These are phyloP conservation scores for Oncopeltus fasciatus DNA, from an alignment of 1,140 invertebrate genomes.

Conservation along the genomic window DNA sequence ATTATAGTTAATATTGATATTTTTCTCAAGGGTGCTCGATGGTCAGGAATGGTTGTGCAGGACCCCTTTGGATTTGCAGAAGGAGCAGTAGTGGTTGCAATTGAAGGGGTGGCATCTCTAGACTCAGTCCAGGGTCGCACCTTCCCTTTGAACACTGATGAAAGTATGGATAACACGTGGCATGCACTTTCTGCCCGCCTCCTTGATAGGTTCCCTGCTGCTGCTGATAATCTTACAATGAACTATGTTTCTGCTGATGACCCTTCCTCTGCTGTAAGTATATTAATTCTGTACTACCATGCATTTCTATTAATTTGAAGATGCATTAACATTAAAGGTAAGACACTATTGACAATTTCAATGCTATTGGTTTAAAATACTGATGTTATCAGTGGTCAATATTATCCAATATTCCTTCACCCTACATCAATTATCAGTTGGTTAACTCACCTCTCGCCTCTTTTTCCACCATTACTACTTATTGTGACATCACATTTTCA, in stretches of 20 bases:
- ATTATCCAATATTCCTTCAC: no score
- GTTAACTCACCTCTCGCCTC: no score
- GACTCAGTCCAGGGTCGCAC: conserved; percentile 25
- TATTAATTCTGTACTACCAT: no score
- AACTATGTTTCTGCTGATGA: conserved; percentile 2
- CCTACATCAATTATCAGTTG: no score
- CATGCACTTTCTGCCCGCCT: conserved; percentile 42
- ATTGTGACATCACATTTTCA: no score
- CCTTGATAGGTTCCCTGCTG: conserved; percentile 33
- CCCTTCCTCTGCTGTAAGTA: conserved; percentile 12
- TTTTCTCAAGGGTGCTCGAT: conserved; percentile 45
- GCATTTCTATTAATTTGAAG: no score
- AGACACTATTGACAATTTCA: no score
- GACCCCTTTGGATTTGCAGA: conserved; percentile 64
- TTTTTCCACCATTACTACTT: no score
- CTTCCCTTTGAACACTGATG: conserved; percentile 45
- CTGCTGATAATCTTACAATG: conserved; percentile 13
- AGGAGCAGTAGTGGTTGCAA: conserved; percentile 53
- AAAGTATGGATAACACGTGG: conserved; percentile 47
- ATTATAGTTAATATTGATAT: no score
- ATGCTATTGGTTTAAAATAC: no score
- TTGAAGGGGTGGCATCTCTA: conserved; percentile 49
- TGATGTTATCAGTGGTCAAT: no score
- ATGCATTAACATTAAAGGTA: no score
- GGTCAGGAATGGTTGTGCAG: conserved; percentile 51